Conservation (phyloP, 2,888 invertebrate species). For the Orgyia antiqua region DNA sequence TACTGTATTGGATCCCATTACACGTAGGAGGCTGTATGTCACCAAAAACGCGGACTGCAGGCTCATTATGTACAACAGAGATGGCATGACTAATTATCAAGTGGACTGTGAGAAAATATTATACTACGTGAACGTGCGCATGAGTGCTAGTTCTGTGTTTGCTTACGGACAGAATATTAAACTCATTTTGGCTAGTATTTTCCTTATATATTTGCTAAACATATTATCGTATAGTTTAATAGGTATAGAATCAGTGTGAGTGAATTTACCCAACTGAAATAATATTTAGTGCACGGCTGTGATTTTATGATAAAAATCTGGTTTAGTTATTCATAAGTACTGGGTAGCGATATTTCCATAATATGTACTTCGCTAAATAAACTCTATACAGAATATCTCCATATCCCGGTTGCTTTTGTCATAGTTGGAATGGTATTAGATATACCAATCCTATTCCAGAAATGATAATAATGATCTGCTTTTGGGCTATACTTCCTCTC, state of each 20-base stretch:
- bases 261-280: too few species aligned
- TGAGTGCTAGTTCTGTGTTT: slow-evolving; percentile 30
- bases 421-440: too few species aligned
- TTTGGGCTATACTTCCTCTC: too few species aligned
- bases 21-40: slow-evolving; percentile 54
- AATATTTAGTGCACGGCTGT: too few species aligned
- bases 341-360: too few species aligned
- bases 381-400: too few species aligned
- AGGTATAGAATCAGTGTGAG: too few species aligned
- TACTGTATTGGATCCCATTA: slow-evolving; percentile 55
- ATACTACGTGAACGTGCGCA: slow-evolving; percentile 53
- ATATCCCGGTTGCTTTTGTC: too few species aligned
- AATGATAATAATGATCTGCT: too few species aligned
- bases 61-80: slow-evolving; percentile 61
- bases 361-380: too few species aligned
- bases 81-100: slow-evolving; percentile 55
- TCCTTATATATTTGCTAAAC: slow-evolving; percentile 21
- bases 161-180: slow-evolving; percentile 17
- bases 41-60: slow-evolving; percentile 53
- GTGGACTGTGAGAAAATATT: slow-evolving; percentile 57
- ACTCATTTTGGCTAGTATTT: slow-evolving; percentile 23
- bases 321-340: background rate
- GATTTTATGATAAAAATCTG: too few species aligned
- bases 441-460: too few species aligned
- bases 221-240: slow-evolving; percentile 4